A percentile compares a stretch with the other conserved stretches of the same genome.
Evolutionary conservation across 2,888 invertebrate genomes (phyloP).

Genomic region (Zelleria hepariella): DNA sequence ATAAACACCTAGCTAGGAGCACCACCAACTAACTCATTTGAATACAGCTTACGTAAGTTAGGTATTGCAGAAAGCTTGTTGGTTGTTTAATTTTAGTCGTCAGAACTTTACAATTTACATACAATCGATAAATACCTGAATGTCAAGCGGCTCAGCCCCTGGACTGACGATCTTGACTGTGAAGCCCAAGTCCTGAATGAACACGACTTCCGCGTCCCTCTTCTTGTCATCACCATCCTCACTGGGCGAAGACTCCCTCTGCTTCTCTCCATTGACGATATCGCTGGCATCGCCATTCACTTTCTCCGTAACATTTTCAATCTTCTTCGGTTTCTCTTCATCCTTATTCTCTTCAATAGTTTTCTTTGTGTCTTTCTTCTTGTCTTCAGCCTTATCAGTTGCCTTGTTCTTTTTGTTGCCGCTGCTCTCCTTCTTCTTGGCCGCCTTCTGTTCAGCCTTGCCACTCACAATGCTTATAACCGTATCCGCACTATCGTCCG

Average conservation of each 20-base stretch:
- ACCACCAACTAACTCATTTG: no score
- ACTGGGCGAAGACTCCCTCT: slow-evolving; percentile 55
- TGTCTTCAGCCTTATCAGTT: slow-evolving; percentile 35
- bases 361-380: slow-evolving; percentile 36
- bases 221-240: slow-evolving; percentile 68
- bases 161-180: slow-evolving; percentile 95
- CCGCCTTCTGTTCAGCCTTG: slow-evolving; percentile 35
- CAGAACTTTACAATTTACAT: no score
- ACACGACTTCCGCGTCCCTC: slow-evolving; percentile 84
- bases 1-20: no score
- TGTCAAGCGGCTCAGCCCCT: slow-evolving; percentile 91
- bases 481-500: slow-evolving; percentile 39
- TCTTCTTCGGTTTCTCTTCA: slow-evolving; percentile 25
- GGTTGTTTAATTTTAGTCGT: no score
- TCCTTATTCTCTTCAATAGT: slow-evolving; percentile 35
- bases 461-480: slow-evolving; percentile 28
- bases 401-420: slow-evolving; percentile 48
- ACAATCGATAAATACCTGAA: no score
- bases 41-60: no score
- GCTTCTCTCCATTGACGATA: slow-evolving; percentile 51
- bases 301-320: slow-evolving; percentile 32
- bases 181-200: slow-evolving; percentile 92
- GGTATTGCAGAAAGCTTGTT: no score
- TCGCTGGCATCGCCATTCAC: slow-evolving; percentile 40
- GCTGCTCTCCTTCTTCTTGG: slow-evolving; percentile 9